Conservation (phyloP, 2,797 vertebrate genomes). For the Acanthis flammea region DNA sequence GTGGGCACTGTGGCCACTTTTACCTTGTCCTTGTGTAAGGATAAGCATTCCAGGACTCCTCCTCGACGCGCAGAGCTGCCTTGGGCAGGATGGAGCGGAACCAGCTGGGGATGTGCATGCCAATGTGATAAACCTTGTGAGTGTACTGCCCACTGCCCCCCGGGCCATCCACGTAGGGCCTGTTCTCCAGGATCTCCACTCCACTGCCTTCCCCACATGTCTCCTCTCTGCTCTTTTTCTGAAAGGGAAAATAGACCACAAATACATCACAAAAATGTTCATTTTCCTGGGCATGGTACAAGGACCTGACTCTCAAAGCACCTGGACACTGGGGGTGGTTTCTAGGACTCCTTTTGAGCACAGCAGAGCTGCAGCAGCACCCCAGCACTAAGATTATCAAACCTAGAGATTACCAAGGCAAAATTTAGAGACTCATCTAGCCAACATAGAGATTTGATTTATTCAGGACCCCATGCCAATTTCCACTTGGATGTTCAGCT, state of each 20-base stretch:
- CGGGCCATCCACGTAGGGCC: conserved; percentile 92
- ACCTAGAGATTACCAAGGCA: neutral
- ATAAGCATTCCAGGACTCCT: conserved; percentile 96
- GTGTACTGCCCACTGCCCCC: conserved; percentile 95
- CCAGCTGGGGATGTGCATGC: conserved; percentile 99
- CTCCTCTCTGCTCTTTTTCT: conserved; percentile 99
- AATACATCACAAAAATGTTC: neutral
- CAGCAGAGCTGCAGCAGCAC: neutral
- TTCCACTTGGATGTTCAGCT: neutral
- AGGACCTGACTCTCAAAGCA: fast-evolving
- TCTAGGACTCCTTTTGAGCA: neutral
- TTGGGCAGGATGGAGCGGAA: conserved; percentile 95
- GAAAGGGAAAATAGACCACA: neutral
- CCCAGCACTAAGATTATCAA: neutral
- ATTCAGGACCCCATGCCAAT: neutral
- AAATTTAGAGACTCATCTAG: neutral
- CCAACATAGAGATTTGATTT: neutral
- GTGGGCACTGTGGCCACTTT: neutral
- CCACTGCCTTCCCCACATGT: conserved; percentile 95
- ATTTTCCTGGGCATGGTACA: neutral
- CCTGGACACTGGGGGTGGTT: fast-evolving
- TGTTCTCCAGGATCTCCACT: conserved; percentile 96
- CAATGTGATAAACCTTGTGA: conserved; percentile 98
- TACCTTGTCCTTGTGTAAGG: conserved; percentile 94
- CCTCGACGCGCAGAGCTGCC: conserved; percentile 90